Base-by-base conservation (phyloP, 2,888 invertebrate species). In the Xanthorhoe designata region DNA sequence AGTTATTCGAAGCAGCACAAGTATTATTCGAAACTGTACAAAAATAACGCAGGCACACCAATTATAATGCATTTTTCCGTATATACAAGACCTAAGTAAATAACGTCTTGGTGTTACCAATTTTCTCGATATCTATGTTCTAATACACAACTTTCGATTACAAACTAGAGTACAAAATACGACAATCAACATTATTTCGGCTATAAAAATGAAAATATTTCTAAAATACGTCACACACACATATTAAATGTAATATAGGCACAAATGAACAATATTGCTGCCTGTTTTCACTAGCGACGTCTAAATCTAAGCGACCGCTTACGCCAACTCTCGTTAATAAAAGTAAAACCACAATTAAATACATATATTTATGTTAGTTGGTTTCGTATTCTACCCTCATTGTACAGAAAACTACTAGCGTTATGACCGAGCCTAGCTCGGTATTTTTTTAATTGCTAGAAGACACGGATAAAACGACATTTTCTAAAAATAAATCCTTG, bases 81-180 rank as follows among this genome's bases (percentile, higher is more conserved):
- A 82, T 82, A 76, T 90, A 90, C 89, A 89, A 75, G 76, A 79
- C 81, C 80, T 85, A 84, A 78, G 77, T 76, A 72, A 78, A 79
- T 78, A 83, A 83, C 81, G 75, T 83, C 77, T 91, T 91, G 91
- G 90, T 91, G 91, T 92, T 77, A 87, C 87, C 83, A 86, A 82
- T 86, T 88, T 86, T 87, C 83, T 87, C 84, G 80, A 82, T 87
- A 83, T 79, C 78, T 83, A 82, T 77, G 80, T 79, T 73, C 76
- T 79, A 74, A 61, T 61, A 69, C 69, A 72, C 68, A 72, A 69
- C 69, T 78, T 78, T 77, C 73, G 76, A 75, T 81, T 81, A 80
- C 78, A 79, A 82, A 79, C 87, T 89, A 88, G 75, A 84, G 86
- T 90, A 91, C 89, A 91, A 90, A 90, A 89, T 84, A 84, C 86